Evolutionary conservation across 1,140 invertebrate species (phyloP), one percentile per base, ranked within the genome.

Genomic region (Watersipora subatra): DNA sequence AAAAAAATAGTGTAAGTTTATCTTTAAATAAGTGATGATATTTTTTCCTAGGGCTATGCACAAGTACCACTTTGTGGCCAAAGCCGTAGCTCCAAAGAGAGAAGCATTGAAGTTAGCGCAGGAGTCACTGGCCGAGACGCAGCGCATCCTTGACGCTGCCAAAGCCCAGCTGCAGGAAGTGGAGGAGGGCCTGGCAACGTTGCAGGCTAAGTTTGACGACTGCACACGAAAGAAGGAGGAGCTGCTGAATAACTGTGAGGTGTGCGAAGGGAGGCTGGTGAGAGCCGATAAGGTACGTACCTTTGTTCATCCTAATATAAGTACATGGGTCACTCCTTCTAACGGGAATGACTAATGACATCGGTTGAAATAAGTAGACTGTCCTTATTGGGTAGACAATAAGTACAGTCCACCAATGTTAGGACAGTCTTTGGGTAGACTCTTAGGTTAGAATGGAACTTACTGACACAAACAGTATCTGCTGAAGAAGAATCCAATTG

Each of bases 21-120:
- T n/a, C n/a, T n/a, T n/a, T n/a, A n/a, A n/a, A n/a, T n/a, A n/a
- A n/a, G n/a, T n/a, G n/a, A n/a, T n/a, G n/a, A n/a, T n/a, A n/a
- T n/a, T n/a, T n/a, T n/a, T n/a, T 46, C n/a, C 7, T n/a, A 46
- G 87, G 72, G 91, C 91, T 19, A 89, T 94, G 75, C 88, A 92
- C 74, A 87, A 86, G 69, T 95, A 93, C 68, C 77, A 81, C 71
- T 78, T 78, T 68, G 77, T 81, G 1, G 74, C 78, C 19, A 79
- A 73, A 67, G 73, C 68, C 57, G 80, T 81, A 22, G 79, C 77
- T 19, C 80, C 80, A 20, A 81, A 81, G 68, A 65, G 79, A 30
- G 79, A 77, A 66, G 73, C 71, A n/a, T 69, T 81, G 27, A 59
- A 69, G 25, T 63, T 73, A 27, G 79, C 80, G 1, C 71, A 74